phyloP scores from a whole-genome alignment of 2,113 vertebrate species.

The Todiramphus saurophagus region DNA sequence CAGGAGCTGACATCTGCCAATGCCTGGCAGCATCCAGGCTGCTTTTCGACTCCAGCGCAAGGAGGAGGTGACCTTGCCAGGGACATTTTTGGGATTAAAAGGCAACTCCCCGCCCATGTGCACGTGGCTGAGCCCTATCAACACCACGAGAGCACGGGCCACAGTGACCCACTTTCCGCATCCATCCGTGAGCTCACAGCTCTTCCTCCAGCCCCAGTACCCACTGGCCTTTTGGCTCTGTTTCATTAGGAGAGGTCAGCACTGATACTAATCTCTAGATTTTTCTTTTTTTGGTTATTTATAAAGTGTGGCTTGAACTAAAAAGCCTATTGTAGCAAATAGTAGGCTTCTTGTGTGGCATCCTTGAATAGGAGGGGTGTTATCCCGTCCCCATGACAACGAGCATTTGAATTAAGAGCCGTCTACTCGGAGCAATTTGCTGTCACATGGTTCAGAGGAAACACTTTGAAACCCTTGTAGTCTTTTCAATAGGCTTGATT shows the following conservation, averaged over 20 bases:
- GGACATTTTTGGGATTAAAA: background rate
- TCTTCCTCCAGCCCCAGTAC: fast-evolving
- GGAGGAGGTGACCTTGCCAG: background rate
- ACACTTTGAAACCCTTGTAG: constrained; percentile 68
- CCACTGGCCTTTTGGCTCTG: fast-evolving
- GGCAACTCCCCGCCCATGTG: fast-evolving
- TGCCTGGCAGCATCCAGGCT: background rate
- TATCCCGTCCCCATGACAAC: constrained; percentile 71
- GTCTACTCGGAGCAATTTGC: constrained; percentile 49
- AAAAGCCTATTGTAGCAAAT: background rate
- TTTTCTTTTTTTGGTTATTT: background rate
- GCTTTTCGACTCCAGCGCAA: fast-evolving
- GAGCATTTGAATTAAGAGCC: constrained; percentile 58
- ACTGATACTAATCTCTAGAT: fast-evolving
- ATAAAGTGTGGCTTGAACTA: background rate
- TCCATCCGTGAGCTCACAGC: fast-evolving
- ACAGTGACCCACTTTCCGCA: fast-evolving
- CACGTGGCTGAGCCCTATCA: fast-evolving
- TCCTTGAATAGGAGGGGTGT: constrained; percentile 25
- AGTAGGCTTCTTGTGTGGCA: constrained; percentile 33
- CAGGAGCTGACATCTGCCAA: background rate
- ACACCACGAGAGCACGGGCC: fast-evolving
- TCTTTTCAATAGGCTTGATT: constrained; percentile 62
- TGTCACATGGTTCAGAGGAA: constrained; percentile 50
- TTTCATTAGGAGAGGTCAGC: background rate